Conservation (phyloP, 2,888 invertebrate genomes). For the Gnatocerus cornutus region DNA sequence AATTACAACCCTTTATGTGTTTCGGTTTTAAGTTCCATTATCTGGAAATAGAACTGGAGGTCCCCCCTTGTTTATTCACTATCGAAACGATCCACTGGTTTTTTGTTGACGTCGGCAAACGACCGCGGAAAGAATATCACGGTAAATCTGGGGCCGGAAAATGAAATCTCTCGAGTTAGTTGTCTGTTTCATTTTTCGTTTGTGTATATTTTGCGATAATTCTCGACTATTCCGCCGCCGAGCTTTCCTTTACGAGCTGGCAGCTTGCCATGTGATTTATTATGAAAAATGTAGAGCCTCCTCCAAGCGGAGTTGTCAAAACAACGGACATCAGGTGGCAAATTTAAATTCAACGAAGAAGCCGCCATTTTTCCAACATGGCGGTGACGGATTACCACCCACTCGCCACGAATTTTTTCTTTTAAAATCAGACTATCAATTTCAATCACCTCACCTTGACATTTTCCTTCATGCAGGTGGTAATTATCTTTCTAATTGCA, state of each 20-base stretch:
- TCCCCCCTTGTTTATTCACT: neutral
- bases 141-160: constrained; percentile 17
- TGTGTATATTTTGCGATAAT: constrained; percentile 29
- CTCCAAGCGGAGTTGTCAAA: constrained; percentile 5
- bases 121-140: constrained; percentile 8
- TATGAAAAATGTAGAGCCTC: constrained; percentile 1
- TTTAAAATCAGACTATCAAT: neutral
- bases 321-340: constrained; percentile 3
- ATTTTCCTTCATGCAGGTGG: constrained; percentile 24
- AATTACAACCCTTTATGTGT: constrained; percentile 9
- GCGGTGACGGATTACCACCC: neutral
- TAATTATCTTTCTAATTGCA: constrained; percentile 64
- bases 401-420: neutral
- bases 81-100: neutral
- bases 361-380: too few species aligned
- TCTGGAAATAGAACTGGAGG: neutral
- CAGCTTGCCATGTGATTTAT: constrained; percentile 12
- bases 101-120: neutral
- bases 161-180: constrained; percentile 24
- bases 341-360: neutral
- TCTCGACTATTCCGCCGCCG: constrained; percentile 2
- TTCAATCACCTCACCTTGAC: constrained; percentile 14
- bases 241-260: constrained; percentile 2
- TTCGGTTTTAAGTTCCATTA: constrained; percentile 1
- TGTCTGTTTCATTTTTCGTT: constrained; percentile 31